Conservation (phyloP, 2,113 vertebrate species). For the Seriola rivoliana region DNA sequence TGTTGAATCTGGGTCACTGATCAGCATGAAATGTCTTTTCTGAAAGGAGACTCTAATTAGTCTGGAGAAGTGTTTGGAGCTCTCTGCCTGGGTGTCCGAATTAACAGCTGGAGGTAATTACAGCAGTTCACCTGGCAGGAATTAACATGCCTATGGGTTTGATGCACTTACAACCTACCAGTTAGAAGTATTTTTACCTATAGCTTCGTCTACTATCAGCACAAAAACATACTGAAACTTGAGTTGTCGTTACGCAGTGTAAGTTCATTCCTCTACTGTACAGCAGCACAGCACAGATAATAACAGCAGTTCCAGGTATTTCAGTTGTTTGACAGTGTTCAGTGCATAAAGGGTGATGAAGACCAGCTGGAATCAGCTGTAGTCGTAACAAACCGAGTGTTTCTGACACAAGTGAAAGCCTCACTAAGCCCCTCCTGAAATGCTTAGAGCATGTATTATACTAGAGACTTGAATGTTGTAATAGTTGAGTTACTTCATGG, state of each 20-base stretch:
- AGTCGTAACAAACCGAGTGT: constrained; percentile 42
- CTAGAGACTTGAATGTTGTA: neutral
- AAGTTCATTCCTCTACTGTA: neutral
- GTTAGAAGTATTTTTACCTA: neutral
- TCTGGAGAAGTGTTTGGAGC: constrained; percentile 57
- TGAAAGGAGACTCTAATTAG: constrained; percentile 74
- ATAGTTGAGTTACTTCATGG: constrained; percentile 12
- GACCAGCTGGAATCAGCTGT: constrained; percentile 60
- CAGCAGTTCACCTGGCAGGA: constrained; percentile 47
- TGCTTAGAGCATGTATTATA: neutral
- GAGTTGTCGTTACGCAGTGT: neutral
- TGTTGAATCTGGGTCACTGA: constrained; percentile 80
- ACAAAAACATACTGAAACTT: neutral
- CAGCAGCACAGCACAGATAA: constrained; percentile 35
- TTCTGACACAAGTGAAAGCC: constrained; percentile 64
- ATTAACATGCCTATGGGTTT: constrained; percentile 46
- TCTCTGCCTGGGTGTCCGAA: constrained; percentile 52
- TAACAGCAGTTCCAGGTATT: constrained; percentile 47
- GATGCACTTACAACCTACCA: neutral
- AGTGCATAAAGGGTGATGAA: constrained; percentile 48
- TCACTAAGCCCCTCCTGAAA: constrained; percentile 16
- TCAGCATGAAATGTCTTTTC: constrained; percentile 69
- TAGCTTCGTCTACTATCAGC: neutral
- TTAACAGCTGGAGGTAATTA: constrained; percentile 68
- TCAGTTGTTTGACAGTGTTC: constrained; percentile 64